phyloP scores from a whole-genome alignment of 1,140 invertebrate genomes.

The Forficula auricularia region DNA sequence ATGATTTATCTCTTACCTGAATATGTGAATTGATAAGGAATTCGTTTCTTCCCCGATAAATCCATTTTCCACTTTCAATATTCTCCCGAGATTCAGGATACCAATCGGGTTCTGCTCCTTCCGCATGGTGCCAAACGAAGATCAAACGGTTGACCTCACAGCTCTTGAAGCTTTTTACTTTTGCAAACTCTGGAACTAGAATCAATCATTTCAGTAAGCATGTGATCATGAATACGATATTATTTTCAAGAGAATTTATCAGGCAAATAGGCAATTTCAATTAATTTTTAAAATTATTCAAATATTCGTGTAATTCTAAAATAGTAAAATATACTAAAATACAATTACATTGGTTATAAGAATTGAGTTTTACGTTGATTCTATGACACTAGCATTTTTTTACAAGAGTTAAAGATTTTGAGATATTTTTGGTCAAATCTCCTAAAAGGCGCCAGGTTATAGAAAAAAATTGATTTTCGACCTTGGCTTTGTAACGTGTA shows the following conservation, averaged over 20 bases:
- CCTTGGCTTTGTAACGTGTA: no score
- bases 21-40: conserved; percentile 56
- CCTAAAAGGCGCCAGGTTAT: no score
- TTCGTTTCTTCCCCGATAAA: conserved; percentile 55
- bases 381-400: no score
- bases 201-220: not conserved
- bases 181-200: conserved; percentile 39
- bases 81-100: conserved; percentile 35
- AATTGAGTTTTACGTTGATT: no score
- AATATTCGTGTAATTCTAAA: not conserved
- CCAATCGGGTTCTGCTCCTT: conserved; percentile 51
- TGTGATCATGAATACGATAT: no score
- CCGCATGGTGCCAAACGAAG: conserved; percentile 71
- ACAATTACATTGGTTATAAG: no score
- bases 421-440: no score
- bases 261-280: not conserved
- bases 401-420: no score
- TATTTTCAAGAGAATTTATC: not conserved
- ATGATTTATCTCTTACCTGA: conserved; percentile 41
- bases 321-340: not conserved
- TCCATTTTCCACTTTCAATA: conserved; percentile 36
- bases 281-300: not conserved
- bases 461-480: no score
- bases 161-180: conserved; percentile 43
- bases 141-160: conserved; percentile 54